A percentile compares a stretch with the other conserved stretches of the same genome.
These are phyloP conservation scores for Aphrophora alni DNA, from an alignment of 2,888 invertebrate species.

Conservation along the genomic window DNA sequence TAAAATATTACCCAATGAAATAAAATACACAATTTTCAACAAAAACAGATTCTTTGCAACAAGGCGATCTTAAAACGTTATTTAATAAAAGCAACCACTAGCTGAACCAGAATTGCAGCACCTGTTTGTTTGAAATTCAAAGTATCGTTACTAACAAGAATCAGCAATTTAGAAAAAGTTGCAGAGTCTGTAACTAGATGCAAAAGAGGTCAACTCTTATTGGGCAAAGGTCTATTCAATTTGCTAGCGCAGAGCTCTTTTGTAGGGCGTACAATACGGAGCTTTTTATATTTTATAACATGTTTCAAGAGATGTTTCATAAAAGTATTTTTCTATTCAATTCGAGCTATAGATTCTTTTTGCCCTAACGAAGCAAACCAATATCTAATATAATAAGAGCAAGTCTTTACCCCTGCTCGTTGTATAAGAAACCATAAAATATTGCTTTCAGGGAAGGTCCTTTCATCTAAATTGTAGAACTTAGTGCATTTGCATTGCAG, in stretches of 20 bases:
- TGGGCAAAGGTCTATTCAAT: conserved; percentile 2
- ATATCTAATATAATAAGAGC: background rate
- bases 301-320: background rate
- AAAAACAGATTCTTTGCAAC: too few species aligned
- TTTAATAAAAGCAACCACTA: too few species aligned
- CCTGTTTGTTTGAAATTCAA: background rate
- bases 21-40: too few species aligned
- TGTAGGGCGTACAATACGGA: background rate
- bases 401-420: background rate
- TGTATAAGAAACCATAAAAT: background rate
- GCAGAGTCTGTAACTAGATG: background rate
- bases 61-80: too few species aligned
- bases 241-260: background rate
- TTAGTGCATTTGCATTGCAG: too few species aligned
- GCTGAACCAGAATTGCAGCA: too few species aligned
- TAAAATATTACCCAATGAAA: too few species aligned
- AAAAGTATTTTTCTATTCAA: background rate
- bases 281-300: conserved; percentile 4
- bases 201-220: conserved; percentile 2
- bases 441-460: background rate
- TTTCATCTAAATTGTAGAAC: background rate
- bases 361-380: background rate
- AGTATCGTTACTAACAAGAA: background rate
- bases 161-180: background rate
- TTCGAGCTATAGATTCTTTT: background rate